Evolutionary conservation across 2,797 vertebrate species (phyloP).

Genomic region (Lagocephalus sceleratus): DNA sequence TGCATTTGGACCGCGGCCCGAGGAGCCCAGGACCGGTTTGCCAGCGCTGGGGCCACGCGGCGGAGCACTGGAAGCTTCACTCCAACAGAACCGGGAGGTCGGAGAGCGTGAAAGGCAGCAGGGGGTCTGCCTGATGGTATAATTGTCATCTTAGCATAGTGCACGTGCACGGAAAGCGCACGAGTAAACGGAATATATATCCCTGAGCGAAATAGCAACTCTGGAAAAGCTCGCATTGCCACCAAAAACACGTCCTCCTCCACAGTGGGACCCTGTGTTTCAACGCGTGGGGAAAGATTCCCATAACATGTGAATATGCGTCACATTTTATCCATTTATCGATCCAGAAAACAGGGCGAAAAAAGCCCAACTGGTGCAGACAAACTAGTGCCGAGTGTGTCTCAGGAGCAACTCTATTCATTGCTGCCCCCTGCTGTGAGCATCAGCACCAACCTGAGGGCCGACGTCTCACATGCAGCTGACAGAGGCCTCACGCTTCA

Average conservation of each 20-base stretch:
- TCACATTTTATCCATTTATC: constrained; percentile 4
- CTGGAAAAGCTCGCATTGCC: too few relatives aligned
- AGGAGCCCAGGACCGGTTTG: constrained; percentile 42
- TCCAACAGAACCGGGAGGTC: constrained; percentile 36
- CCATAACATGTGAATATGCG: too few relatives aligned
- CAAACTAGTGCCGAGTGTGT: constrained; percentile 9
- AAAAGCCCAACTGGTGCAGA: constrained; percentile 9
- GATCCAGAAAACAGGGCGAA: not conserved
- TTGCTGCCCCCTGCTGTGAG: constrained; percentile 71
- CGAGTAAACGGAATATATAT: not conserved
- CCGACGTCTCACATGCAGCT: not conserved
- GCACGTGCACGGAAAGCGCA: not conserved
- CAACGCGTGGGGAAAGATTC: too few relatives aligned
- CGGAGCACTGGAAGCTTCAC: constrained; percentile 38
- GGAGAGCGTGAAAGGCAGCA: constrained; percentile 26
- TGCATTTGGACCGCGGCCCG: constrained; percentile 46
- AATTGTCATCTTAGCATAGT: constrained; percentile 15
- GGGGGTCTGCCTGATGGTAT: constrained; percentile 41
- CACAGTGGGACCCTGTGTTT: too few relatives aligned
- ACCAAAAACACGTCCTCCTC: too few relatives aligned
- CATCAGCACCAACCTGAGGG: constrained; percentile 6
- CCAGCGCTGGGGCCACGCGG: constrained; percentile 36
- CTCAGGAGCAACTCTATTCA: constrained; percentile 43
- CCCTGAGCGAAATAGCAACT: too few relatives aligned
- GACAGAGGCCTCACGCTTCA: too few relatives aligned